A percentile compares a stretch with the other conserved stretches of the same genome.
These are phyloP conservation scores for Penaeus chinensis DNA, from an alignment of 1,140 invertebrate species.

Conservation along the genomic window DNA sequence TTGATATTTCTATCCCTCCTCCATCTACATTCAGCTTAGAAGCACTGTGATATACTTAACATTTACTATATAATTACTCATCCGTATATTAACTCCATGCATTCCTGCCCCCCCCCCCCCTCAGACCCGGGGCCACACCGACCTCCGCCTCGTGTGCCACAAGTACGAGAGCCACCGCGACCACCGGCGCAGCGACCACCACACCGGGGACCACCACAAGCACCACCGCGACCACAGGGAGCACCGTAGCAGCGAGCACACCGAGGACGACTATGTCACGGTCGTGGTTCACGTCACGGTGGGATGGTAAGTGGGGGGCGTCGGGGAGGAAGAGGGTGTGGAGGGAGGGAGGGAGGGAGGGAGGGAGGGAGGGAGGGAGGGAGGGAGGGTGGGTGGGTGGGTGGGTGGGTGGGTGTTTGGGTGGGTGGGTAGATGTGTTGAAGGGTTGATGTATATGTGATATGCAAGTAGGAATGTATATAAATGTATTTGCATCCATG, in stretches of 20 bases:
- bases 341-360: not conserved
- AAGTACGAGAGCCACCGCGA: constrained; percentile 52
- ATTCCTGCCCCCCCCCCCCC: not conserved
- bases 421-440: not conserved
- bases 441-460: not conserved
- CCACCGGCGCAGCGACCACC: constrained; percentile 51
- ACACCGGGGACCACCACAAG: constrained; percentile 10
- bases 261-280: constrained; percentile 49
- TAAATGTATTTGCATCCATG: not conserved
- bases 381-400: no score
- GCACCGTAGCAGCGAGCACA: constrained; percentile 44
- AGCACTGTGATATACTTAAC: no score
- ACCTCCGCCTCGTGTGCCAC: constrained; percentile 61
- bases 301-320: constrained; percentile 75
- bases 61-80: no score
- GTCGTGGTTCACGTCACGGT: constrained; percentile 78
- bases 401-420: no score
- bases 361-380: no score
- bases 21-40: no score
- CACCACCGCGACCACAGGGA: constrained; percentile 72
- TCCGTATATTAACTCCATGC: not conserved
- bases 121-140: constrained; percentile 61
- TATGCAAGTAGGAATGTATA: not conserved
- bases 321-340: no score
- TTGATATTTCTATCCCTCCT: no score